Base-by-base conservation (phyloP, 2,113 vertebrate species). In the Megaleporinus macrocephalus region DNA sequence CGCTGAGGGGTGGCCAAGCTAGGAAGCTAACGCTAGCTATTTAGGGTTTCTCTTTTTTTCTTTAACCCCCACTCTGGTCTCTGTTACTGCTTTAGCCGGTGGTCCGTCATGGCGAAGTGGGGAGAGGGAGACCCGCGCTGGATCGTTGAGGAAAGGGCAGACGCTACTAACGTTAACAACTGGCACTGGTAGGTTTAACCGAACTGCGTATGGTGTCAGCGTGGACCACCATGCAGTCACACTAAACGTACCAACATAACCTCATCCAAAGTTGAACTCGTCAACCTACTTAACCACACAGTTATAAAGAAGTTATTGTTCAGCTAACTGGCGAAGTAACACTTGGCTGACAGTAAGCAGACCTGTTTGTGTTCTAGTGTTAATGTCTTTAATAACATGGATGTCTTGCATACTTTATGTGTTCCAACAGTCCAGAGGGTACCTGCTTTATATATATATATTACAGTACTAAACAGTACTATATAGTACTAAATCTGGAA, bases 101-200 rank as follows among this genome's bases (percentile, higher is more conserved):
- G 30, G 15, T 36, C 65, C 10, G 65, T 69, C 74, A 96, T 96
- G 95, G 95, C 95, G 85, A 96, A 95, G 93, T 96, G 95, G 95
- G 95, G 95, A 5, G 90, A 96, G 85, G 96, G 96, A 76, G 96
- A 96, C 89, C 96, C 96, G 80, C 94, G 96, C 78, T 96, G 96
- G 95, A 96, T 96, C 84, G 96, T 96, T 83, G 95, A 96, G 89
- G 93, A 96, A 92, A 91, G 95, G 80, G 94, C 95, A 30, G 95
- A 96, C 83, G 96, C 95, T 72, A 96, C 95, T 61, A 96, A 96
- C 90, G 95, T 96, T 78, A 96, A 96, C 88, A 96, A 96, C 90
- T 96, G 96, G 95, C 95, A 96, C 91, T 96, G 95, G 96, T 96
- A 89, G 88, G 94, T 71, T 81, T 68, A 73, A 63, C 22, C 33